phyloP scores from a whole-genome alignment of 1,140 invertebrate genomes.

The Zaprionus gabonicus region DNA sequence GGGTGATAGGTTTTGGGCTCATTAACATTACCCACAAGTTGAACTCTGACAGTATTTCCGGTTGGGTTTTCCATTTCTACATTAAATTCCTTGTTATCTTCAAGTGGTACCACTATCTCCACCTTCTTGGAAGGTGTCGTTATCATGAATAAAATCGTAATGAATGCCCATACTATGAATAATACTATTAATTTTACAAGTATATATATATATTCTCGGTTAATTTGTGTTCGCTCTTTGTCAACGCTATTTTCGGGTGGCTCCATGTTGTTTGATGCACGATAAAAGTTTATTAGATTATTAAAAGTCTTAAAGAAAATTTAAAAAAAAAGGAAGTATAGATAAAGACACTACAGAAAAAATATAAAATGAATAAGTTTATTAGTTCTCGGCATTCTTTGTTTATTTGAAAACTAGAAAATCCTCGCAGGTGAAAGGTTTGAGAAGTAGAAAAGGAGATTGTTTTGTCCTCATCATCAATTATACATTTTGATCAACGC shows the following conservation, averaged over 20 bases:
- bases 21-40: conserved; percentile 3
- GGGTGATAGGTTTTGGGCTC: background rate
- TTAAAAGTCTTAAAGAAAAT: background rate
- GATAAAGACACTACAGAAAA: too few species aligned
- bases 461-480: too few species aligned
- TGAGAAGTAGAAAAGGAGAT: too few species aligned
- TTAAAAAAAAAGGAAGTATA: background rate
- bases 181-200: background rate
- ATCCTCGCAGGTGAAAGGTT: too few species aligned
- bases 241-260: background rate
- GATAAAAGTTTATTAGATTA: background rate
- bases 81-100: background rate
- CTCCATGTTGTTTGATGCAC: background rate
- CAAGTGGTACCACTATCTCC: conserved; percentile 2
- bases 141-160: background rate
- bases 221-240: background rate
- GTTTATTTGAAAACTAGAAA: background rate
- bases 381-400: background rate
- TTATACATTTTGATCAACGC: too few species aligned
- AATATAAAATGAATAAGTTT: too few species aligned
- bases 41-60: background rate
- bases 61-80: background rate
- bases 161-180: background rate
- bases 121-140: background rate
- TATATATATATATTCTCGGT: background rate